phyloP scores from a whole-genome alignment of 2,888 invertebrate genomes.

The Eupithecia abbreviata region DNA sequence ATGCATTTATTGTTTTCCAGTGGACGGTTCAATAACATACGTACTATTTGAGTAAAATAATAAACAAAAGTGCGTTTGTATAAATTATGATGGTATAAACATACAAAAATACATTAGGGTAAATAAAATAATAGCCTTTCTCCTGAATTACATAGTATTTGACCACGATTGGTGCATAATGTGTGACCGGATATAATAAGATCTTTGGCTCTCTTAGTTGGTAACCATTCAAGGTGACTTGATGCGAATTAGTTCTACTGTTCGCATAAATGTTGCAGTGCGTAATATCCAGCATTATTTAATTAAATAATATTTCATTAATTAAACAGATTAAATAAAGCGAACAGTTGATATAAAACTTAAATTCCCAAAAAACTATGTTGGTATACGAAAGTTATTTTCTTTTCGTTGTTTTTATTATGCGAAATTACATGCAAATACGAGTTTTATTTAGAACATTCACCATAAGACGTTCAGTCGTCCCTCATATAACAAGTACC shows the following conservation, averaged over 20 bases:
- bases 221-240: conserved; percentile 33
- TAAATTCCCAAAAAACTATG: neutral
- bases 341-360: neutral
- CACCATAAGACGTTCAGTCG: neutral
- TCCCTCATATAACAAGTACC: neutral
- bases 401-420: neutral
- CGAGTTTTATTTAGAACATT: neutral
- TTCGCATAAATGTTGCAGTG: neutral
- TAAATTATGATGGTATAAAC: conserved; percentile 9
- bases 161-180: neutral
- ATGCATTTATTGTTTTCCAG: conserved; percentile 37
- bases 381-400: neutral
- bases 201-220: conserved; percentile 45
- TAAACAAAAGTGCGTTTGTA: neutral
- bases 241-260: neutral
- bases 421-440: conserved; percentile 2
- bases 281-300: neutral
- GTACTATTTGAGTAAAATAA: conserved; percentile 8
- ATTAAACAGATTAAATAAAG: neutral
- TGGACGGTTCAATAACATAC: conserved; percentile 38
- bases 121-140: neutral
- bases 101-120: conserved; percentile 3
- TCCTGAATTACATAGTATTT: neutral
- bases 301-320: neutral
- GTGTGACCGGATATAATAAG: conserved; percentile 22